These are phyloP conservation scores for Trichechus manatus DNA, from an alignment of 2,113 vertebrate genomes.

Conservation along the genomic window DNA sequence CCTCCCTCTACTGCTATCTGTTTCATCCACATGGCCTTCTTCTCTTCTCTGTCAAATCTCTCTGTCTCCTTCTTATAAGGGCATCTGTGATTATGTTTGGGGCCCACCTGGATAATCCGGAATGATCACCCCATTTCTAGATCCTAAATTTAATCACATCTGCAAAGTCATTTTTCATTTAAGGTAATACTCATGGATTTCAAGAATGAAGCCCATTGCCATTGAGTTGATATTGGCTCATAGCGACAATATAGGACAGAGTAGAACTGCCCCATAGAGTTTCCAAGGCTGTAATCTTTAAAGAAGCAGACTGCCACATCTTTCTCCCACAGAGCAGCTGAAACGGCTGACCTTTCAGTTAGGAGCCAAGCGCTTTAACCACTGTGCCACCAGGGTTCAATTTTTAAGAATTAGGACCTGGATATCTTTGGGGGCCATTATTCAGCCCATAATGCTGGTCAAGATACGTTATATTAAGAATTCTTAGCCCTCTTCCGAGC, in stretches of 20 bases:
- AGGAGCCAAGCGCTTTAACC: too few species aligned
- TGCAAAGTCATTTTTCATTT: not conserved
- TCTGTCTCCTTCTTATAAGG: not conserved
- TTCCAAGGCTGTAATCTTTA: too few species aligned
- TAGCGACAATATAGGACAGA: too few species aligned
- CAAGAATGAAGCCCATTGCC: not conserved
- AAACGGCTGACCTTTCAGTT: too few species aligned
- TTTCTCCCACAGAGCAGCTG: too few species aligned
- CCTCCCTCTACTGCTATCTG: not conserved
- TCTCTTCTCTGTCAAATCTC: not conserved
- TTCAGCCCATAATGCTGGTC: not conserved
- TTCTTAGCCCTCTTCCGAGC: too few species aligned
- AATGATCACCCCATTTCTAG: not conserved
- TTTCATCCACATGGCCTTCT: not conserved
- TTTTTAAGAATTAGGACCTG: not conserved
- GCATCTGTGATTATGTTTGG: not conserved
- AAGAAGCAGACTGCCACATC: too few species aligned
- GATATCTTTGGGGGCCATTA: not conserved
- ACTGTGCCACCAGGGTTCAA: too few species aligned
- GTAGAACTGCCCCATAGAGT: too few species aligned
- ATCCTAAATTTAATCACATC: not conserved
- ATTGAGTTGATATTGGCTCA: too few species aligned
- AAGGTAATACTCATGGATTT: not conserved
- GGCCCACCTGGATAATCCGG: not conserved
- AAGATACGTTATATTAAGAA: not conserved